Base-by-base conservation (phyloP, 2,113 vertebrate genomes). In the Rhinogobius similis region DNA sequence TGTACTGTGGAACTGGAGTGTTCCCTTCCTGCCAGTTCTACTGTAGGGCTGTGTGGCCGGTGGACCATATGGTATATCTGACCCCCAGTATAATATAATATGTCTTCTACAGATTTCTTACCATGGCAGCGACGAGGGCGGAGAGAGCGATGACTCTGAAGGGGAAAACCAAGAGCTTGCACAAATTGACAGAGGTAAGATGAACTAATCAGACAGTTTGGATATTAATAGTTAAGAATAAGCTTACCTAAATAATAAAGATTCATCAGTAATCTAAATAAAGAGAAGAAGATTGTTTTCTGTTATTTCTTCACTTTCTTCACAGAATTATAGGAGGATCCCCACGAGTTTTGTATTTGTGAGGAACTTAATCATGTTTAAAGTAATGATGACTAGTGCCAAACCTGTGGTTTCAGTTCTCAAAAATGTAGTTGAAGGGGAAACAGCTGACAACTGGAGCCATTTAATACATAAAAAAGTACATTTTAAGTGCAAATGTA, bases 81-180 rank as follows among this genome's bases (percentile, higher is more conserved):
- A 79, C 41, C 55, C 72, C 65, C 71, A 79, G 39, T 55, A 23
- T 74, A 50, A 48, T 55, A 23, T 74, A 50, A 48, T 10, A 53
- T 79, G 63, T 50, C 64, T 72, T 66, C 75, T 66, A 53, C 90
- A 97, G 96, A 96, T 97, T 90, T 96, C 95, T 62, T 96, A 92
- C 83, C 94, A 95, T 76, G 93, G 93, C 81, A 92, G 94, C 83
- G 92, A 88, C 52, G 94, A 96, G 81, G 96, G 94, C 77, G 91
- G 87, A n/a, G 95, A 96, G 90, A 97, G 95, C 26, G 95, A 97
- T 7, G 95, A 96, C 87, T 97, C 94, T 58, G 96, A 97, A 79
- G 96, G 94, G 70, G 96, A 97, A 86, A 97, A 97, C 89, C 96
- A 95, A 86, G 96, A 97, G 86, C 93, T 97, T 86, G 96, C 93